Conservation (phyloP, 2,113 vertebrate genomes). For the Pithys albifrons region DNA sequence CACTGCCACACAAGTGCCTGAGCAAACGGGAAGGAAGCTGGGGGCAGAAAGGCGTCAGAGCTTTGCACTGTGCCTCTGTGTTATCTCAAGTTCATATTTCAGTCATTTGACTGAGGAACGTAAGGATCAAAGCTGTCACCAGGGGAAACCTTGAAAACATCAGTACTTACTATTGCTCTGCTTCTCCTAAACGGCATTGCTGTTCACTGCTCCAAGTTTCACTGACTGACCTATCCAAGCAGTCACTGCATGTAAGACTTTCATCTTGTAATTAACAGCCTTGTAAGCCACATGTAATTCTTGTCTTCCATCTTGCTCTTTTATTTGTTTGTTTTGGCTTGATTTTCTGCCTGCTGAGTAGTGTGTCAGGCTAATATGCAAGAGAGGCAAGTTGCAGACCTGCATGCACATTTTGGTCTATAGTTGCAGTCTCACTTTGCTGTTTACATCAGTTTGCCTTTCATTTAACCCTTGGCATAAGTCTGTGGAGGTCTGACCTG, state of each 20-base stretch:
- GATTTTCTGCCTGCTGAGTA: not conserved
- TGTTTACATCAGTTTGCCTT: not conserved
- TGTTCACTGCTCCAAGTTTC: not conserved
- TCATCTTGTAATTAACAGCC: not conserved
- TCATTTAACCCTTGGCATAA: not conserved
- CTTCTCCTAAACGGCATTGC: not conserved
- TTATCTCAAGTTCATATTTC: not conserved
- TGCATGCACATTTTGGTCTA: rapidly evolving
- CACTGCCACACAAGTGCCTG: rapidly evolving
- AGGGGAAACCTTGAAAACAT: not conserved
- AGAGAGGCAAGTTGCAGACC: not conserved
- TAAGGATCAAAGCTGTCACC: not conserved
- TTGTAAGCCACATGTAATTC: not conserved
- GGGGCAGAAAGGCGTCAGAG: not conserved
- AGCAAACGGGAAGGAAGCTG: not conserved
- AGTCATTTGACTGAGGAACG: rapidly evolving
- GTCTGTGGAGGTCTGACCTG: not conserved
- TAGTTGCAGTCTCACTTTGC: not conserved
- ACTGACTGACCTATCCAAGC: not conserved
- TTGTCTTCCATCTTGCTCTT: not conserved
- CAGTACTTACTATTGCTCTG: not conserved
- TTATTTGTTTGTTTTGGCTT: not conserved
- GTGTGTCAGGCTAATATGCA: not conserved
- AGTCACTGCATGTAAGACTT: not conserved
- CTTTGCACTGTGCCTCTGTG: not conserved